Evolutionary conservation across 1,140 invertebrate genomes (phyloP).

Genomic region (Lucilia sericata): DNA sequence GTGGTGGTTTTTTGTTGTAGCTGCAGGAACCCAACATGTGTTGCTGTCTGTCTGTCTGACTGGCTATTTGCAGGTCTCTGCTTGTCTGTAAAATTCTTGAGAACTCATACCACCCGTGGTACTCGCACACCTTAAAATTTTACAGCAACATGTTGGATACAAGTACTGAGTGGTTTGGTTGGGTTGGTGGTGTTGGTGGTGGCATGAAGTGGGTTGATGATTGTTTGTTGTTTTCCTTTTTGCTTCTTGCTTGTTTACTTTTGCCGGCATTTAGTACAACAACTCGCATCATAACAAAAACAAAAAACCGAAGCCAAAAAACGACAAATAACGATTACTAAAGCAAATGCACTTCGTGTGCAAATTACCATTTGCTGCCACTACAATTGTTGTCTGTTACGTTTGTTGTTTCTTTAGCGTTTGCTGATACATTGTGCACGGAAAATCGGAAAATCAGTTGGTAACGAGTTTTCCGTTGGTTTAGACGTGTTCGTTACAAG

Average conservation of each 20-base stretch:
- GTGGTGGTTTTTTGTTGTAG: background rate
- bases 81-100: background rate
- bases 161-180: background rate
- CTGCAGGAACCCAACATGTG: background rate
- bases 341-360: slow-evolving; percentile 33
- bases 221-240: slow-evolving; percentile 14
- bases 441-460: slow-evolving; percentile 55
- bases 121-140: too few relatives aligned
- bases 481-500: slow-evolving; percentile 56
- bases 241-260: slow-evolving; percentile 12
- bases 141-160: slow-evolving; percentile 3
- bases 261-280: slow-evolving; percentile 30
- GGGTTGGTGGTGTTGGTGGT: background rate
- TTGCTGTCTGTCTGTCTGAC: background rate
- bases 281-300: background rate
- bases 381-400: background rate
- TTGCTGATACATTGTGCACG: slow-evolving; percentile 28
- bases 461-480: slow-evolving; percentile 61
- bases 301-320: background rate
- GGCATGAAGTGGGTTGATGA: background rate
- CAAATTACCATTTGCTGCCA: slow-evolving; percentile 15
- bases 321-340: background rate
- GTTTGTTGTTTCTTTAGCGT: slow-evolving; percentile 24
- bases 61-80: too few relatives aligned
- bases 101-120: slow-evolving; percentile 25